A percentile compares a stretch with the other conserved stretches of the same genome.
phyloP scores from a whole-genome alignment of 2,888 invertebrate species.

The Leucania comma region DNA sequence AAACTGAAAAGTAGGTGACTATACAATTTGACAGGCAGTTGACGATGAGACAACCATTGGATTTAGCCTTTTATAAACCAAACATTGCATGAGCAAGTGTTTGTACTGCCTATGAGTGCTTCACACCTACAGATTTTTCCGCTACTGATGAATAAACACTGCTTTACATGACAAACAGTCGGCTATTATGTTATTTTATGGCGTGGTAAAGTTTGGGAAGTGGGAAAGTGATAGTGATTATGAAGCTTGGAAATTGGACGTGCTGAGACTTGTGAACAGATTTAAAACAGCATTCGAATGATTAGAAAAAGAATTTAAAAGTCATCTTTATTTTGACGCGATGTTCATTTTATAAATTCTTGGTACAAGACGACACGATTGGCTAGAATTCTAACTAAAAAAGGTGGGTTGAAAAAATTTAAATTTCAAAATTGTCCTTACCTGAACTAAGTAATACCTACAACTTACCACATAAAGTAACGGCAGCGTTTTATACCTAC shows the following conservation, averaged over 20 bases:
- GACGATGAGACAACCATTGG: constrained; percentile 59
- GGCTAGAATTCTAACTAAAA: neutral
- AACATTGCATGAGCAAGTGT: constrained; percentile 72
- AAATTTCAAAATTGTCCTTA: neutral
- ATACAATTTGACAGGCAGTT: constrained; percentile 57
- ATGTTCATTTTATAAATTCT: neutral
- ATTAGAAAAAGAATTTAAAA: constrained; percentile 15
- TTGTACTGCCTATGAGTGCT: constrained; percentile 68
- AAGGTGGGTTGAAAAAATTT: neutral
- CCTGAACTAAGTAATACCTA: neutral
- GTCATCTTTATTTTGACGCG: constrained; percentile 20
- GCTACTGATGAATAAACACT: constrained; percentile 67
- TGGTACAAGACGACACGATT: neutral
- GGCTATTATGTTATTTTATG: constrained; percentile 64
- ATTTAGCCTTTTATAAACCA: constrained; percentile 70
- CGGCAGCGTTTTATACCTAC: no score
- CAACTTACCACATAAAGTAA: neutral
- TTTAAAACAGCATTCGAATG: constrained; percentile 20
- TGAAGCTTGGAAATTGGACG: constrained; percentile 21
- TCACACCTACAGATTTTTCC: constrained; percentile 72
- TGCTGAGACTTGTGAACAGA: constrained; percentile 7
- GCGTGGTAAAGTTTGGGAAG: constrained; percentile 50
- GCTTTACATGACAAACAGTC: constrained; percentile 69
- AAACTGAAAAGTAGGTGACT: constrained; percentile 53
- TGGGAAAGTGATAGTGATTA: constrained; percentile 51